These are phyloP conservation scores for Nymphicus hollandicus DNA, from an alignment of 2,113 vertebrate species.

Conservation along the genomic window DNA sequence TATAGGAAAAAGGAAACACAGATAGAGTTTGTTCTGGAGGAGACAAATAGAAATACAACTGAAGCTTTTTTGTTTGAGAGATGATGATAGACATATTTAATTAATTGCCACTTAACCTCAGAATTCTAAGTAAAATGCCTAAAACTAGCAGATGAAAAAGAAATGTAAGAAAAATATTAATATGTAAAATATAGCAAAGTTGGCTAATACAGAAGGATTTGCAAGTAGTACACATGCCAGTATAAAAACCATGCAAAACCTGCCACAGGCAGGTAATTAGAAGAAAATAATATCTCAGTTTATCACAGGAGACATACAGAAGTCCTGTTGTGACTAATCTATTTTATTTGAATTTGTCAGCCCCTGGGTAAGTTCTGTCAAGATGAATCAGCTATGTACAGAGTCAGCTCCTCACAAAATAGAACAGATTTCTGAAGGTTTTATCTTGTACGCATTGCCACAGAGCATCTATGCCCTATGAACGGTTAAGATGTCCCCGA, in stretches of 20 bases:
- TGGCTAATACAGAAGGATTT: neutral
- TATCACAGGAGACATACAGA: neutral
- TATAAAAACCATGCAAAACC: neutral
- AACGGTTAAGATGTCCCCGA: neutral
- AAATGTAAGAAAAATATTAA: neutral
- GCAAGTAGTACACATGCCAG: neutral
- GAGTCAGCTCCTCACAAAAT: neutral
- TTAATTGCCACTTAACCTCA: neutral
- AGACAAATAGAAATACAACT: neutral
- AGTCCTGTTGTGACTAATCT: slow-evolving; percentile 18
- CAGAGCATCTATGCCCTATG: neutral
- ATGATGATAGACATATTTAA: neutral
- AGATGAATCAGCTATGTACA: neutral
- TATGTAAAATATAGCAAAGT: neutral
- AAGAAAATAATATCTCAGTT: neutral
- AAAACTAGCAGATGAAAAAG: neutral
- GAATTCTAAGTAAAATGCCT: neutral
- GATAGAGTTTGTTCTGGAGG: neutral
- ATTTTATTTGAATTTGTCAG: slow-evolving; percentile 2
- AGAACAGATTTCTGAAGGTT: neutral
- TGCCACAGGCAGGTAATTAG: slow-evolving; percentile 20
- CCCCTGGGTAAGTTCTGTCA: neutral
- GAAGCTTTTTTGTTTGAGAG: neutral
- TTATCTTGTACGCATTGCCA: neutral
- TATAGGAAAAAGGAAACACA: neutral